These are phyloP conservation scores for Amphimedon queenslandica DNA, from an alignment of 37 sponge, comb jelly and placozoan genomes.

Conservation along the genomic window DNA sequence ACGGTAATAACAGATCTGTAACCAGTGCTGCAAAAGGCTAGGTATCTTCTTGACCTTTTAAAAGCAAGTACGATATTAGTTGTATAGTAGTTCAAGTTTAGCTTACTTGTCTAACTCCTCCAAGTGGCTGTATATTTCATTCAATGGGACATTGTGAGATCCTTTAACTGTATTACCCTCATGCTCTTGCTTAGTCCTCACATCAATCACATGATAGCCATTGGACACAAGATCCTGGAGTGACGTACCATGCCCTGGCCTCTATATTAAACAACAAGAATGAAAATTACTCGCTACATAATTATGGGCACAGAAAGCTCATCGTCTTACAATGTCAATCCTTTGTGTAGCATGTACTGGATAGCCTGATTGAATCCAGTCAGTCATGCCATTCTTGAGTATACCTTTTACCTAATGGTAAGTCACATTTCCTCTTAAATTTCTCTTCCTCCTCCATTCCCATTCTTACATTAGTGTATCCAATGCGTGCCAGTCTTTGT, in stretches of 20 bases:
- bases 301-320: background rate
- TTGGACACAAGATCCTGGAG: background rate
- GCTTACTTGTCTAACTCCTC: conserved; percentile 33
- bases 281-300: too few species aligned
- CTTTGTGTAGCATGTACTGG: conserved; percentile 15
- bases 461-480: conserved; percentile 70
- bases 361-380: conserved; percentile 35
- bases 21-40: conserved; percentile 69
- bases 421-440: background rate
- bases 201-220: conserved; percentile 57
- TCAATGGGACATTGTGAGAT: conserved; percentile 59
- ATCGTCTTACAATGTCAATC: conserved; percentile 44
- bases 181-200: conserved; percentile 52
- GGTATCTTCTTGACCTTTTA: conserved; percentile 42
- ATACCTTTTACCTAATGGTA: conserved; percentile 28
- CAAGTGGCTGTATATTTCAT: conserved; percentile 10
- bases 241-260: too few species aligned
- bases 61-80: too few species aligned
- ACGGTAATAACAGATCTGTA: conserved; percentile 74
- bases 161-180: conserved; percentile 39
- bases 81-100: too few species aligned
- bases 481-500: conserved; percentile 80
- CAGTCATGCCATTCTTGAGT: conserved; percentile 55
- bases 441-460: too few species aligned
- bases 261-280: too few species aligned